These are phyloP conservation scores for Aporophyla lueneburgensis DNA, from an alignment of 2,888 invertebrate species.

Conservation along the genomic window DNA sequence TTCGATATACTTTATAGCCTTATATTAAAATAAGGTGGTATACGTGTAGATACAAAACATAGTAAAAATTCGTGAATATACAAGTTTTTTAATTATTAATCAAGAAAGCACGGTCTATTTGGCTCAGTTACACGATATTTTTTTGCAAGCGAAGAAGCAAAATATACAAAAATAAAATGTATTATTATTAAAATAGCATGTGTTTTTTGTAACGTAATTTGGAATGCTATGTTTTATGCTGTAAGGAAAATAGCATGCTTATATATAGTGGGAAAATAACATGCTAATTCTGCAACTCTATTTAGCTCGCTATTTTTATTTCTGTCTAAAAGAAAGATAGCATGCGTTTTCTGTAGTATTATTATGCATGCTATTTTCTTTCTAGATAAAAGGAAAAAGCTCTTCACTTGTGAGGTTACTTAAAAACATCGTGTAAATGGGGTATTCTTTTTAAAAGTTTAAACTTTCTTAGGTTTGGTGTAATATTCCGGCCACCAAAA, in stretches of 20 bases:
- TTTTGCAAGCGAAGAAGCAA: constrained; percentile 2
- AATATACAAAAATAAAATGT: constrained; percentile 12
- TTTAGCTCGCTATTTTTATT: no score
- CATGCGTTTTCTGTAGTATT: no score
- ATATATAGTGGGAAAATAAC: no score
- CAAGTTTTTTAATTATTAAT: constrained; percentile 37
- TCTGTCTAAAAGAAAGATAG: no score
- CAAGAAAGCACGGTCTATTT: constrained; percentile 28
- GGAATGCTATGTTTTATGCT: constrained; percentile 1
- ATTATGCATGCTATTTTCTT: constrained; percentile 13
- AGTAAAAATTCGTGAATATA: constrained; percentile 70
- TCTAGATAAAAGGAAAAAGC: not conserved
- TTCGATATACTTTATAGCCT: constrained; percentile 86
- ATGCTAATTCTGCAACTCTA: constrained; percentile 18
- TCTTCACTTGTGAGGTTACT: not conserved
- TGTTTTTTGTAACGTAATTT: constrained; percentile 15
- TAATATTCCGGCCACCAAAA: not conserved
- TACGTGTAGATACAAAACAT: constrained; percentile 72
- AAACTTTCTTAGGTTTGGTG: constrained; percentile 37
- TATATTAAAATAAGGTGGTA: constrained; percentile 89
- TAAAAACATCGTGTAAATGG: constrained; percentile 37
- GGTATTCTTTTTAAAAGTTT: constrained; percentile 7
- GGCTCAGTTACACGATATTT: constrained; percentile 33
- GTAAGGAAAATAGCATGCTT: not conserved
- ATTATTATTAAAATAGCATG: constrained; percentile 11